Evolutionary conservation across 2,888 invertebrate species (phyloP).

Genomic region (Ditula angustiorana): DNA sequence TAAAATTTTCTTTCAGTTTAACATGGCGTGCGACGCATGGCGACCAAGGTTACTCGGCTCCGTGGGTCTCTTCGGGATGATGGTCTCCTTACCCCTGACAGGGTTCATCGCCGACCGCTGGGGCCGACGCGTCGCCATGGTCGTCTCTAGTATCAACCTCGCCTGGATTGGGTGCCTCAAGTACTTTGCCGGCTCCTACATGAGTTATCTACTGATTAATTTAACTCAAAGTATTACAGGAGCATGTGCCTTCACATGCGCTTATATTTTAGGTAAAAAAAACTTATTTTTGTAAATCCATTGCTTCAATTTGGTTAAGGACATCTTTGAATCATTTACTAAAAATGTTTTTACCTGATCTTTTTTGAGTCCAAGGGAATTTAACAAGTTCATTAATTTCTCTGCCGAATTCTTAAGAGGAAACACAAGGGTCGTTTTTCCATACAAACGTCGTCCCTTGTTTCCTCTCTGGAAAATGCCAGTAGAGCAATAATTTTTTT

Average conservation of each 20-base stretch:
- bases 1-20: slow-evolving; percentile 65
- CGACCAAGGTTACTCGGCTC: slow-evolving; percentile 87
- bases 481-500: too few species aligned
- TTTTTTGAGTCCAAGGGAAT: too few species aligned
- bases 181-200: slow-evolving; percentile 13
- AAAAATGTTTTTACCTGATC: neutral
- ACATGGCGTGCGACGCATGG: slow-evolving; percentile 85
- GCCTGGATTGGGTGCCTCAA: slow-evolving; percentile 2
- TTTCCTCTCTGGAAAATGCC: too few species aligned
- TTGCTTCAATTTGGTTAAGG: too few species aligned
- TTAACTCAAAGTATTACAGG: neutral
- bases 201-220: neutral
- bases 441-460: too few species aligned
- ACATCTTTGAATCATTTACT: too few species aligned
- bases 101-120: slow-evolving; percentile 85
- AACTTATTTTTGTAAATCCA: neutral
- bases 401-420: too few species aligned
- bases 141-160: neutral
- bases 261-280: slow-evolving; percentile 28
- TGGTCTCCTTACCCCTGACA: slow-evolving; percentile 85
- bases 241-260: neutral
- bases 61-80: slow-evolving; percentile 86
- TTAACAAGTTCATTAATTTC: too few species aligned
- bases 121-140: slow-evolving; percentile 22
- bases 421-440: too few species aligned